Base-by-base conservation (phyloP, 1,140 invertebrate species). In the Drosophila bocki region DNA sequence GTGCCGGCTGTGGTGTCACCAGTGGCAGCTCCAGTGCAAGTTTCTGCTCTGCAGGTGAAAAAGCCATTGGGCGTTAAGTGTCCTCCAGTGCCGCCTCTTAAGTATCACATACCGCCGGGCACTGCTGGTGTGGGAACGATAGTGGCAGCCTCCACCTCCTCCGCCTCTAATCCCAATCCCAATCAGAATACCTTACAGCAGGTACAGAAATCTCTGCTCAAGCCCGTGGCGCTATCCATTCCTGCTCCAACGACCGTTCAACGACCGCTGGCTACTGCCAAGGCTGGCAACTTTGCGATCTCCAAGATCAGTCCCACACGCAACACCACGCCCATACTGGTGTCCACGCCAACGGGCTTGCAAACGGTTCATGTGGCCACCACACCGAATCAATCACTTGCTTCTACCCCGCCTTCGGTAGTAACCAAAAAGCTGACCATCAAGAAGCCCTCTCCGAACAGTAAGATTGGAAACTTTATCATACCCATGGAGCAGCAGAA, bases 311-410 rank as follows among this genome's bases (percentile, higher is more conserved):
- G 60, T 56, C 64, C 84, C 5, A 50, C 74, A 1, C 78, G 78
- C n/a, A 78, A 76, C 32, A 81, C 86, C 3, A 92, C 91, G 7
- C 91, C 91, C 7, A 91, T 93, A n/a, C 60, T 92, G 54, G 91
- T 93, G 17, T 91, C 91, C 5, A 93, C 92, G 15, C 87, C 92
- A 12, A 82, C 44, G 41, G 92, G 92, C 26, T 33, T 93, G 35
- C 91, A 93, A 59, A 92, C 92, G 3, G 91, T 93, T 4, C 92
- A 92, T 80, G 85, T 93, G n/a, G 84, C 92, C 35, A 77, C 91
- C 6, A 91, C 82, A 37, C 79, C 86, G n/a, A 82, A 32, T 12
- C 67, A 47, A 57, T 7, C 53, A 45, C 71, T 41, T 41, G 71
- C 47, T 5, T 53, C 78, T 4, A 8, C 59, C 7, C 1, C 58